Evolutionary conservation across 2,113 vertebrate genomes (phyloP), one percentile per base, ranked within the genome.

Genomic region (Pseudorasbora parva): DNA sequence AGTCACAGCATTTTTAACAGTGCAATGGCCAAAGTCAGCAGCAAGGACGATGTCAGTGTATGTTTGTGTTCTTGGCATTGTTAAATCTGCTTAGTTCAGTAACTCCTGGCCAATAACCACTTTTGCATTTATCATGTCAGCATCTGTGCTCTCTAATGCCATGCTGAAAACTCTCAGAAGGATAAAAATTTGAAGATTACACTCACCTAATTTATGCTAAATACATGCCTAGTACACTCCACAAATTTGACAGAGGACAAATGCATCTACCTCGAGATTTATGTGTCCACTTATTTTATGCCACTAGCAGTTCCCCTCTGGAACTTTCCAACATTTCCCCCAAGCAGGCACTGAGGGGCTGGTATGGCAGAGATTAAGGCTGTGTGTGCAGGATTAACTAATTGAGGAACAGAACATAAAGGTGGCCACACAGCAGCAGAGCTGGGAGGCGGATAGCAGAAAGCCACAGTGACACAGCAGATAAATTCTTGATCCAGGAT

Each of bases 401-500:
- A 62, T 83, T 78, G 75, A 83, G 85, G 51, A 86, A 69, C 54
- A 75, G 81, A 81, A 75, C 85, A 78, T 86, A 59, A 76, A 86
- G 80, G 74, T 82, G 80, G 37, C 73, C 74, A 77, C 41, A 27
- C 72, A 21, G 69, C 23, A 74, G 41, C 37, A 80, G 41, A 66
- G 78, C 59, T 84, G 74, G 51, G 33, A 77, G 37, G 62, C 51
- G 54, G 82, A 76, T 54, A 56, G 74, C 45, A 45, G 23, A 69
- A 43, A 57, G 83, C 83, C 30, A 60, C 74, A 73, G 81, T 83
- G 81, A 82, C 75, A 79, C 56, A 71, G 82, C 82, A 83, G 84
- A 86, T 84, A 68, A 84, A 78, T 68, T 76, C 73, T 51, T 88
- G 84, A 86, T 86, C 87, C 66, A 23, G 64, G 81, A 83, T 88